These are phyloP conservation scores for Cinclus cinclus DNA, from an alignment of 2,113 vertebrate genomes.

Conservation along the genomic window DNA sequence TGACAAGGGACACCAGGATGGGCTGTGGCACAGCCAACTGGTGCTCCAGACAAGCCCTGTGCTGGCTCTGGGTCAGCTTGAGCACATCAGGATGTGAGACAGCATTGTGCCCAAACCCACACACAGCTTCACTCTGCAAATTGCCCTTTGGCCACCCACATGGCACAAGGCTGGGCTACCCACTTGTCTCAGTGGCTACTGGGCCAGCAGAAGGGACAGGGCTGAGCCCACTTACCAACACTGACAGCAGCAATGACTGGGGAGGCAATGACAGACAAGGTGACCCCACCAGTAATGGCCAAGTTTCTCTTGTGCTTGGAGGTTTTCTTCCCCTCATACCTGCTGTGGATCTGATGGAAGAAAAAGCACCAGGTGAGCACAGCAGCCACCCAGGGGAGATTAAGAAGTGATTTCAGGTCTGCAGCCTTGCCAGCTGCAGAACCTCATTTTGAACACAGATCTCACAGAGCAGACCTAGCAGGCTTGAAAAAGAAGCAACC, in stretches of 20 bases:
- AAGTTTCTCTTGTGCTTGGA: conserved; percentile 94
- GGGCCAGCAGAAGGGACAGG: neutral
- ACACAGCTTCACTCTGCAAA: neutral
- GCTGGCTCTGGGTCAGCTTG: neutral
- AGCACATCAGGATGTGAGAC: neutral
- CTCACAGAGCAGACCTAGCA: neutral
- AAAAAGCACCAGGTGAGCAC: conserved; percentile 37
- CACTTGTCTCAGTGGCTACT: neutral
- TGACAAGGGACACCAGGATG: neutral
- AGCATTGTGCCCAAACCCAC: neutral
- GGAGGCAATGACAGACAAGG: conserved; percentile 93
- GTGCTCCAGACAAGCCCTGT: neutral
- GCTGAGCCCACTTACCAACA: conserved; percentile 81
- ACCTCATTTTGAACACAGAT: neutral
- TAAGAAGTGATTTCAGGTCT: neutral
- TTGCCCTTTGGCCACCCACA: neutral
- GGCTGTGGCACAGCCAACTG: neutral
- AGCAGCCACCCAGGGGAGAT: neutral
- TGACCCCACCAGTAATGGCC: conserved; percentile 96
- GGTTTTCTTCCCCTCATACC: conserved; percentile 93
- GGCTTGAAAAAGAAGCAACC: neutral
- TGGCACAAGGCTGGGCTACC: neutral
- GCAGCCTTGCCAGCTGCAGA: neutral
- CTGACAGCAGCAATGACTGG: conserved; percentile 97
- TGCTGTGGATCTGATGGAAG: conserved; percentile 89